Percentiles rank a stretch among this genome's conserved stretches.
phyloP scores from a whole-genome alignment of 2,113 vertebrate species.

The Theristicus caerulescens region DNA sequence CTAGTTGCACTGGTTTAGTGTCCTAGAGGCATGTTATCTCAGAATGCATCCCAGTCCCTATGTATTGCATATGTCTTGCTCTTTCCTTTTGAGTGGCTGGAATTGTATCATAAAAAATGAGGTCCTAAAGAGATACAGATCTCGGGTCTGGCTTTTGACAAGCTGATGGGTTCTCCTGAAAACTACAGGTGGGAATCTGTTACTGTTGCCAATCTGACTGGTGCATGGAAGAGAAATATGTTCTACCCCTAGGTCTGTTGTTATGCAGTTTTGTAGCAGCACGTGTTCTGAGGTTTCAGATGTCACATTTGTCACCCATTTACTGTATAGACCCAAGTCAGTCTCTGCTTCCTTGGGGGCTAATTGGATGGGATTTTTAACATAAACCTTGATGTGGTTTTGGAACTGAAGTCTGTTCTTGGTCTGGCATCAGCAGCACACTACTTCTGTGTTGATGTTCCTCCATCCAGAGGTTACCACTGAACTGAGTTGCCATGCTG shows the following conservation, averaged over 20 bases:
- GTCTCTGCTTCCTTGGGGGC: neutral
- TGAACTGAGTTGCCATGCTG: neutral
- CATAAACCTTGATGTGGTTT: neutral
- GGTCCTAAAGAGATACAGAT: neutral
- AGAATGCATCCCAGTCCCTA: neutral
- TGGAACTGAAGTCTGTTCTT: neutral
- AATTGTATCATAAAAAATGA: neutral
- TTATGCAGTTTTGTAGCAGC: neutral
- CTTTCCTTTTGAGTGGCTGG: neutral
- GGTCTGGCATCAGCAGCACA: neutral
- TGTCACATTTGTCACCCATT: neutral
- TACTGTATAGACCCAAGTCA: neutral
- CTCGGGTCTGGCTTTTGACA: neutral
- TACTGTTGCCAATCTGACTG: neutral
- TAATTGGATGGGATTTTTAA: neutral
- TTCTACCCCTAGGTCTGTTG: neutral
- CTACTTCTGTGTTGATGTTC: neutral
- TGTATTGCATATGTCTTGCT: neutral
- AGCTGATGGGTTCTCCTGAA: neutral
- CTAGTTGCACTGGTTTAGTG: neutral
- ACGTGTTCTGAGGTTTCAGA: neutral
- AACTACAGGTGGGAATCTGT: neutral
- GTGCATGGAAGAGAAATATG: neutral
- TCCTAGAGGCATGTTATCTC: neutral
- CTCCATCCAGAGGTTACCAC: neutral